Base-by-base conservation (phyloP, 2,888 invertebrate genomes). In the Ormyrus nitidulus region DNA sequence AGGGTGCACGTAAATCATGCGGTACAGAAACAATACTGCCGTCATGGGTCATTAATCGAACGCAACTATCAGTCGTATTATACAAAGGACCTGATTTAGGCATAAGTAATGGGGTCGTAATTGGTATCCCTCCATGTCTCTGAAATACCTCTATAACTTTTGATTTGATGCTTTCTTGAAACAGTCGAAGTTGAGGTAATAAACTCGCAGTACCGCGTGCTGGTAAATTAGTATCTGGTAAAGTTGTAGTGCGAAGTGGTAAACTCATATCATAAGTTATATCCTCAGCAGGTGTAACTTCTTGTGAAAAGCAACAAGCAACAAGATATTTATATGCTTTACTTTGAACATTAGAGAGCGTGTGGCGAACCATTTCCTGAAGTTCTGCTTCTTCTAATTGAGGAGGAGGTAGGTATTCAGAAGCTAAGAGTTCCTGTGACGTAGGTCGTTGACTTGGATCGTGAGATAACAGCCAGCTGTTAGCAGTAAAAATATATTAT, bases 21-120 rank as follows among this genome's bases (percentile, higher is more conserved):
- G 98, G 98, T 76, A 98, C 91, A 70, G 95, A 94, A 7, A 98
- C 96, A 0, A 98, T 93, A 77, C 94, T 94, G 0, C 98, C 98
- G 48, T 95, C 95, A 79, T 95, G 94, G 0, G 97, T 97, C 96
- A 99, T 97, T 10, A 98, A 91, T 84, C 94, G 94, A 0, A 97
- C 96, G 64, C 92, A 92, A 44, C 93, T 93, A 75, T 94, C 93
- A 59, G 92, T 91, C 65, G 92, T 91, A 84, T 93, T 93, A 91
- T 92, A 94, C 19, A 86, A 84, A 79, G 92, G 92, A 74, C 91
- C 91, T 0, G 94, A 93, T 44, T 94, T 93, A 0, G 98, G 98
- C 88, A 96, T 94, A 49, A 98, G 91, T 0, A 97, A 90, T 0
- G 98, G 97, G 0, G 97, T 96, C 0, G 94, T 92, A 72, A 98